These are phyloP conservation scores for Myrmophylax atrothorax DNA, from an alignment of 2,113 vertebrate species.

Conservation along the genomic window DNA sequence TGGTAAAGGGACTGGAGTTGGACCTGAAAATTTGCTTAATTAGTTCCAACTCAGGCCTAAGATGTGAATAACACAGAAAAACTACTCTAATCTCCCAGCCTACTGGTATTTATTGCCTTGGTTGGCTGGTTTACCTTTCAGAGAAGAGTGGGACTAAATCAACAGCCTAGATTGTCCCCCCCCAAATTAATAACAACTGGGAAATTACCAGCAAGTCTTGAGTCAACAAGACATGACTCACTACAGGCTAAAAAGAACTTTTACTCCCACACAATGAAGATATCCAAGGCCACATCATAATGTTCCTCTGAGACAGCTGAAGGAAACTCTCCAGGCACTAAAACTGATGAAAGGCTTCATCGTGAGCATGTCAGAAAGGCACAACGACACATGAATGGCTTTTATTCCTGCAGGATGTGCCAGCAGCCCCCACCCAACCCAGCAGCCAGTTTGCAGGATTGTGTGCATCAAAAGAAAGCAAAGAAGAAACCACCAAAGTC, in stretches of 20 bases:
- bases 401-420: not conserved
- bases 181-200: not conserved
- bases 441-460: not conserved
- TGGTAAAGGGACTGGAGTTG: too few relatives aligned
- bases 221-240: not conserved
- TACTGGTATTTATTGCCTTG: not conserved
- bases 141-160: not conserved
- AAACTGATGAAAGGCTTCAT: not conserved
- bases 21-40: not conserved
- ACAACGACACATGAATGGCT: fast-evolving
- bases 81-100: not conserved
- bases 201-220: not conserved
- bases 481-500: not conserved
- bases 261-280: not conserved
- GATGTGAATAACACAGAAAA: not conserved
- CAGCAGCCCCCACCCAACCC: not conserved
- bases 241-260: not conserved
- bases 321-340: not conserved
- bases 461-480: not conserved
- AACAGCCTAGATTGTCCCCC: not conserved
- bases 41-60: not conserved
- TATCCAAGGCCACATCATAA: not conserved
- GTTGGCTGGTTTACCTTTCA: not conserved
- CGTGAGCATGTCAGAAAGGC: fast-evolving
- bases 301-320: not conserved